These are phyloP conservation scores for Drosophila lowei DNA, from an alignment of 1,140 invertebrate genomes.

Conservation along the genomic window DNA sequence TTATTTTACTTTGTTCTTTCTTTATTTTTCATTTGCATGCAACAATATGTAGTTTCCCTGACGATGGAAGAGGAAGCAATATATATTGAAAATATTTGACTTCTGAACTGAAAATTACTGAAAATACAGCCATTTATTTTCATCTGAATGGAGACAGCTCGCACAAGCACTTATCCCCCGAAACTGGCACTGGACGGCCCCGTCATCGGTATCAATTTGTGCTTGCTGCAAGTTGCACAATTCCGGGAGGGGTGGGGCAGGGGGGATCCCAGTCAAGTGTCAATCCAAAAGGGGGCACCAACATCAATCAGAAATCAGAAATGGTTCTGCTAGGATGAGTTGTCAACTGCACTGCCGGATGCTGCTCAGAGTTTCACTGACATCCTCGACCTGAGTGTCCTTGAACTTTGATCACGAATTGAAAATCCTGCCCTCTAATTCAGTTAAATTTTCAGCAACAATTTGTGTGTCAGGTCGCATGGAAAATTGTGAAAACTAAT, in stretches of 20 bases:
- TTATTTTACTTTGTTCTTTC: background rate
- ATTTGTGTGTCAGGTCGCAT: too few relatives aligned
- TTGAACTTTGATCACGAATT: too few relatives aligned
- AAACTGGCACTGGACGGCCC: conserved; percentile 3
- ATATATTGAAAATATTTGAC: conserved; percentile 24
- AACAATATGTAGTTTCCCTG: conserved; percentile 18
- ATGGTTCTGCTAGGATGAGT: conserved; percentile 25
- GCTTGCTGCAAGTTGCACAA: conserved; percentile 33
- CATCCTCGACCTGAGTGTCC: background rate
- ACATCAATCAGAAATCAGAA: conserved; percentile 50
- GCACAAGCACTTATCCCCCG: background rate
- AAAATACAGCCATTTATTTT: conserved; percentile 14
- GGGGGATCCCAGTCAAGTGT: conserved; percentile 44
- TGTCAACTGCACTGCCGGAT: conserved; percentile 15
- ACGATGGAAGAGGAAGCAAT: background rate
- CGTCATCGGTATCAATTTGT: conserved; percentile 50
- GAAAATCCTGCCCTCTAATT: too few relatives aligned
- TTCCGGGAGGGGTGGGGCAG: background rate
- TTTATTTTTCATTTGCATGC: conserved; percentile 5
- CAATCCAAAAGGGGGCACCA: conserved; percentile 39
- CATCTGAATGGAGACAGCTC: conserved; percentile 14
- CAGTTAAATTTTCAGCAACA: too few relatives aligned
- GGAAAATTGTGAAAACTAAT: too few relatives aligned
- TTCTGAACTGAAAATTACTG: background rate
- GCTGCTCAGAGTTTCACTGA: too few relatives aligned